Base-by-base conservation (phyloP, 2,113 vertebrate species). In the Callocephalon fimbriatum region DNA sequence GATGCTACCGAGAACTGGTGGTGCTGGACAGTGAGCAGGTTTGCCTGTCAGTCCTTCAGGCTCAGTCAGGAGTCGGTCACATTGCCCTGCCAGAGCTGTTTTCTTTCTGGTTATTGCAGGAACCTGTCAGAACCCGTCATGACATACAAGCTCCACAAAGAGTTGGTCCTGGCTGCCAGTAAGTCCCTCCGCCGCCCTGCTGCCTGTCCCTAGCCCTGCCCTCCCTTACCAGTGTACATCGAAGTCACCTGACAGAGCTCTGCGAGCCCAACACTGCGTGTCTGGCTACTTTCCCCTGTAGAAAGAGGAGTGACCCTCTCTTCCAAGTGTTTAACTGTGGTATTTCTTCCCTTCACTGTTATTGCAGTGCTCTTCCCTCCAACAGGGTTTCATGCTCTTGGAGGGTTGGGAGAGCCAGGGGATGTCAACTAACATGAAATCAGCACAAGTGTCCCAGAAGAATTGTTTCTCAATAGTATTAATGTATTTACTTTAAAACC, bases 41-140 rank as follows among this genome's bases (percentile, higher is more conserved):
- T 77, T 84, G 31, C 72, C 40, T 1, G 0, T 16, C 0, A 0
- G 3, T 53, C 59, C 50, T 59, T 51, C 4, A 2, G 1, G 15
- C 8, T 27, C 18, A 54, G 87, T 48, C 19, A 23, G 0, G 3
- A 50, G 53, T 5, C 12, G 59, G 59, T 50, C 29, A 3, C 4
- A 7, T 26, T 66, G 76, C 40, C 77, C 22, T 75, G 38, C 67
- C 82, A 73, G 56, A 94, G 94, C 95, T 98, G 12, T 70, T 40
- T 95, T 38, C 94, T 96, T 42, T 96, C 72, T 95, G 96, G 32
- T 83, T 71, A 20, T 97, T 98, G 84, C 97, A 98, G 99, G 98
- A 99, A 99, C 97, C 98, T 99, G 74, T 98, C 99, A 86, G 99
- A 99, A 96, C 99, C 99, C 8, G 97, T 99, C 94, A 99, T 99